Evolutionary conservation across 2,797 vertebrate genomes (phyloP).

Genomic region (Molossus alvarezi): DNA sequence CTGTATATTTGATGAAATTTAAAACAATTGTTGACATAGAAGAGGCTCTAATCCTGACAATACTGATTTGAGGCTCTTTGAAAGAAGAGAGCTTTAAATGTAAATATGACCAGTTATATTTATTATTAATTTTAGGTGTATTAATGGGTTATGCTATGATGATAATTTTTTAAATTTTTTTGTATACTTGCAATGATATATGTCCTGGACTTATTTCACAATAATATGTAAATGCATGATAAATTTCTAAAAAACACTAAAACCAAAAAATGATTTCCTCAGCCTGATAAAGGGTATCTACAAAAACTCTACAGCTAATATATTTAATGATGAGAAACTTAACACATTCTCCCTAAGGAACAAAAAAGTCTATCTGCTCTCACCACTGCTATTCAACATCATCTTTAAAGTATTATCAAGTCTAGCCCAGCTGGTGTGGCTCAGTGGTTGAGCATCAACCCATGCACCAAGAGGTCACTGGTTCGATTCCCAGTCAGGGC

Average conservation of each 20-base stretch:
- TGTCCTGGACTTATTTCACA: neutral
- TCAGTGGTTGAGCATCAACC: no score
- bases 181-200: neutral
- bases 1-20: neutral
- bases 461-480: no score
- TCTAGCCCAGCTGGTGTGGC: no score
- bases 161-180: neutral
- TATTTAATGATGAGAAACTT: neutral
- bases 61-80: no score
- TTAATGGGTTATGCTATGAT: neutral
- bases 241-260: neutral
- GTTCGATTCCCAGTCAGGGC: no score
- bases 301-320: neutral
- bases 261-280: neutral
- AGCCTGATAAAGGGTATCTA: neutral
- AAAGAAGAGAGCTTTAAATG: no score
- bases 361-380: neutral
- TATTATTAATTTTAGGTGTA: neutral
- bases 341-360: neutral
- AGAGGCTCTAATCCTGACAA: no score
- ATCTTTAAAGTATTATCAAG: neutral
- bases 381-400: neutral
- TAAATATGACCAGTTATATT: neutral
- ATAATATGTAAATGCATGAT: neutral
- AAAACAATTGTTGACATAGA: no score